Percentiles rank a stretch among this genome's conserved stretches.
phyloP scores from a whole-genome alignment of 2,888 invertebrate species.

The Protophormia terraenovae region DNA sequence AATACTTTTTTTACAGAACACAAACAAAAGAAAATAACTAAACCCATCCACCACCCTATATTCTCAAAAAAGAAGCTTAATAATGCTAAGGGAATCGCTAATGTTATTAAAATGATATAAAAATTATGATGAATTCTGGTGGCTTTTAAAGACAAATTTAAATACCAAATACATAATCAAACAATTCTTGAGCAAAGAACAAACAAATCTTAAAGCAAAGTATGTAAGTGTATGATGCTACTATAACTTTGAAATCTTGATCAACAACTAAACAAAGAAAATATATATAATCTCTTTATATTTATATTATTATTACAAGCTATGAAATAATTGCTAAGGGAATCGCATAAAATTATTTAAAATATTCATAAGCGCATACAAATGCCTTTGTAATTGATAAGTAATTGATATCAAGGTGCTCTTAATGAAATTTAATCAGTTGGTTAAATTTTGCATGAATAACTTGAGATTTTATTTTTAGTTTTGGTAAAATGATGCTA shows the following conservation, averaged over 20 bases:
- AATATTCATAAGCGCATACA: conserved; percentile 26
- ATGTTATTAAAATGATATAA: conserved; percentile 55
- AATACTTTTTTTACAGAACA: conserved; percentile 53
- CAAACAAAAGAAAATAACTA: neutral
- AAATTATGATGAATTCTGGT: conserved; percentile 41
- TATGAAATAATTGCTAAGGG: conserved; percentile 66
- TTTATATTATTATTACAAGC: conserved; percentile 50
- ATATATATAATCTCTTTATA: conserved; percentile 36
- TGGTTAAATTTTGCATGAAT: neutral
- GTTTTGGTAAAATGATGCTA: no score
- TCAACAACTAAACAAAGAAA: conserved; percentile 33
- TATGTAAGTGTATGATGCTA: conserved; percentile 50
- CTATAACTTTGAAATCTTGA: no score
- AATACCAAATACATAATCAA: neutral
- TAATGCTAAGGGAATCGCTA: conserved; percentile 67
- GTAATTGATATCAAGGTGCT: neutral
- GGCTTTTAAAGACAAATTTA: conserved; percentile 8
- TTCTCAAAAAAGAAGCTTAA: conserved; percentile 59
- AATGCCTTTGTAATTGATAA: neutral
- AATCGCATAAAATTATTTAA: conserved; percentile 57
- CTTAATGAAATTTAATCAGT: neutral
- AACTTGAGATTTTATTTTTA: no score
- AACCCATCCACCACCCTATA: neutral
- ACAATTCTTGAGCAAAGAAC: neutral
- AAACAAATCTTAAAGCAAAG: conserved; percentile 4